phyloP scores from a whole-genome alignment of 2,797 vertebrate genomes.

The Kryptolebias ocellatus region DNA sequence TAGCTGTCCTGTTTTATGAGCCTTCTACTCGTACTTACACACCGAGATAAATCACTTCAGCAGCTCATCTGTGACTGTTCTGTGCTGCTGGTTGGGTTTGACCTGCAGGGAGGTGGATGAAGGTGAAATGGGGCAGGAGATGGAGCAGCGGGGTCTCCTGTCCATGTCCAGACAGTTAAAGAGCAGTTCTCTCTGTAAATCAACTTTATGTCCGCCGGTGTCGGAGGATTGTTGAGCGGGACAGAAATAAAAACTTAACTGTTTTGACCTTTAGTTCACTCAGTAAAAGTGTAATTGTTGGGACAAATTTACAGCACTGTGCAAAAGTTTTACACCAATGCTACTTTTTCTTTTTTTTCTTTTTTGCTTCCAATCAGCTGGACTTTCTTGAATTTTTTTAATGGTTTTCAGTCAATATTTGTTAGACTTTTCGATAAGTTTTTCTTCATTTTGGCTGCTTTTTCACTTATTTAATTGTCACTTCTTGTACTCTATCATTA shows the following conservation, averaged over 20 bases:
- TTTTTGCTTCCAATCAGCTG: not conserved
- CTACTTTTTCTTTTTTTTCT: not conserved
- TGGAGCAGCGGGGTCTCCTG: constrained; percentile 34
- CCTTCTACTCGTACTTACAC: constrained; percentile 62
- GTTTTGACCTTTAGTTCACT: constrained; percentile 35
- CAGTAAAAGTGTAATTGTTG: constrained; percentile 5
- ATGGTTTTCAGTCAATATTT: not conserved
- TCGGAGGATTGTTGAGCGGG: constrained; percentile 18
- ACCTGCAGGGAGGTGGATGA: constrained; percentile 53
- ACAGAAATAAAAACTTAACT: constrained; percentile 9
- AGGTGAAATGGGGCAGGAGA: constrained; percentile 49
- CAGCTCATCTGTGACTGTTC: constrained; percentile 58
- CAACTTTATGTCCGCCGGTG: constrained; percentile 28
- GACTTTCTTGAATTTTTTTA: not conserved
- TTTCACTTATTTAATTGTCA: too few species aligned
- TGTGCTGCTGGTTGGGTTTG: constrained; percentile 53
- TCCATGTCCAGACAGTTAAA: constrained; percentile 25
- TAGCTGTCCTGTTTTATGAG: constrained; percentile 71
- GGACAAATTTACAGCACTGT: not conserved
- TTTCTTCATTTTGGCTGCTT: too few species aligned
- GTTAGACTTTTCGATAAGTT: too few species aligned
- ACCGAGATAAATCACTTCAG: constrained; percentile 67
- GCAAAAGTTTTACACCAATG: not conserved
- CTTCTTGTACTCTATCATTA: too few species aligned
- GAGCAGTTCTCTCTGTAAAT: constrained; percentile 35